Conservation (phyloP, 23 tunicate genomes). For the Ciona savignyi region DNA sequence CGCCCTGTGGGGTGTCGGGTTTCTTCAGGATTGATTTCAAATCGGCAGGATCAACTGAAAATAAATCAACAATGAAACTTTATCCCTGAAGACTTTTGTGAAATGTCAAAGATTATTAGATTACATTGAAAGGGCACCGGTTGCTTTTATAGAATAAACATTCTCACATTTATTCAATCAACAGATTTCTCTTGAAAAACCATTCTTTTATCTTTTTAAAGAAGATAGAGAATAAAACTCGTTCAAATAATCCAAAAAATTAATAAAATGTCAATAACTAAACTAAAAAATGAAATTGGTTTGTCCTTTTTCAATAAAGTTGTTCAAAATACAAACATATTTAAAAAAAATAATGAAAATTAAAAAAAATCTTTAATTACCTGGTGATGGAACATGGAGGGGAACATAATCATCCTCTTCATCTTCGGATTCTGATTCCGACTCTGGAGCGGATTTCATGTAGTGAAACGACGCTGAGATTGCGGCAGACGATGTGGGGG, state of each 20-base stretch:
- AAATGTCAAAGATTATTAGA: too few species aligned
- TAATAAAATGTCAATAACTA: too few species aligned
- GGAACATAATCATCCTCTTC: not conserved
- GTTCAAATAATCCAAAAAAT: too few species aligned
- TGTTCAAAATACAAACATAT: too few species aligned
- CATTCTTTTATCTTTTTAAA: too few species aligned
- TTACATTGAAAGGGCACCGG: not conserved
- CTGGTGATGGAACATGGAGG: conserved; percentile 1
- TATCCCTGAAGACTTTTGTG: not conserved
- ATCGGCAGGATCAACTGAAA: conserved; percentile 1
- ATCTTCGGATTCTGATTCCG: conserved; percentile 1
- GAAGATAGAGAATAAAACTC: too few species aligned
- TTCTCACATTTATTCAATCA: too few species aligned
- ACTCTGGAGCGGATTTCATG: conserved; percentile 1
- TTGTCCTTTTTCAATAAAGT: too few species aligned
- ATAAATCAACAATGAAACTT: not conserved
- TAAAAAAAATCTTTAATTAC: too few species aligned
- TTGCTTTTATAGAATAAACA: not conserved
- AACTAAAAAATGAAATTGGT: too few species aligned
- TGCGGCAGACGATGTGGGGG: not conserved
- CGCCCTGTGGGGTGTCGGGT: conserved; percentile 40
- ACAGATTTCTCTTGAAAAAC: too few species aligned
- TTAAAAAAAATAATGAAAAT: too few species aligned
- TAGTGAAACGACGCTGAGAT: conserved; percentile 16
- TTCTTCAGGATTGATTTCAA: conserved; percentile 49